Evolutionary conservation across 2,113 vertebrate genomes (phyloP).

Genomic region (Octodon degus): DNA sequence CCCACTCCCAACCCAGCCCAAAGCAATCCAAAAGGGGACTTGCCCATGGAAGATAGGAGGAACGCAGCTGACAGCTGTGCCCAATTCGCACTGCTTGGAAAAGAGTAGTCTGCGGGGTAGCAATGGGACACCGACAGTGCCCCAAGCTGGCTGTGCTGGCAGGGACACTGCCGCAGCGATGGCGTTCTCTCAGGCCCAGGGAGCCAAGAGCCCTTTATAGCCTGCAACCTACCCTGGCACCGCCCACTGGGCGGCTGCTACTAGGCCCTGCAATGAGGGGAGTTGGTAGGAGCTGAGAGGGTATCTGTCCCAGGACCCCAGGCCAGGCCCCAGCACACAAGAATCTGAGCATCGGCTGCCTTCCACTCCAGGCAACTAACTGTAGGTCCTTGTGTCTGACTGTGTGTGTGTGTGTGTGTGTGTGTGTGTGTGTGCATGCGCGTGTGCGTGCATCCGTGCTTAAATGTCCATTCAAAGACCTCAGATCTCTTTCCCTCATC

Average conservation of each 20-base stretch:
- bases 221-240: slow-evolving; percentile 81
- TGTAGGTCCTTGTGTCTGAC: slow-evolving; percentile 55
- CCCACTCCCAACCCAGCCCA: slow-evolving; percentile 57
- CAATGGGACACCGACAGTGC: slow-evolving; percentile 50
- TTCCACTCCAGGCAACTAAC: slow-evolving; percentile 67
- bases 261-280: slow-evolving; percentile 68
- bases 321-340: slow-evolving; percentile 35
- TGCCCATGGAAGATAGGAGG: slow-evolving; percentile 67
- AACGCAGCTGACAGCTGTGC: slow-evolving; percentile 57
- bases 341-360: slow-evolving; percentile 60
- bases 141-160: slow-evolving; percentile 74
- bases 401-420: neutral
- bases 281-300: slow-evolving; percentile 70
- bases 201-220: slow-evolving; percentile 82
- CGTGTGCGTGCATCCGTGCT: neutral
- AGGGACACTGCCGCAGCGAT: slow-evolving; percentile 65
- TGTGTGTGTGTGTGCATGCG: neutral
- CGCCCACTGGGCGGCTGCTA: slow-evolving; percentile 80
- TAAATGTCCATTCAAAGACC: slow-evolving; percentile 72
- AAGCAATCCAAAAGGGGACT: slow-evolving; percentile 73
- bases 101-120: slow-evolving; percentile 55
- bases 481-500: slow-evolving; percentile 60
- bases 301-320: slow-evolving; percentile 64
- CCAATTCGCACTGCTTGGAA: slow-evolving; percentile 48
- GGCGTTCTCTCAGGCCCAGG: slow-evolving; percentile 73